Base-by-base conservation (phyloP, 2,888 invertebrate species). In the Acholoe squamosa region DNA sequence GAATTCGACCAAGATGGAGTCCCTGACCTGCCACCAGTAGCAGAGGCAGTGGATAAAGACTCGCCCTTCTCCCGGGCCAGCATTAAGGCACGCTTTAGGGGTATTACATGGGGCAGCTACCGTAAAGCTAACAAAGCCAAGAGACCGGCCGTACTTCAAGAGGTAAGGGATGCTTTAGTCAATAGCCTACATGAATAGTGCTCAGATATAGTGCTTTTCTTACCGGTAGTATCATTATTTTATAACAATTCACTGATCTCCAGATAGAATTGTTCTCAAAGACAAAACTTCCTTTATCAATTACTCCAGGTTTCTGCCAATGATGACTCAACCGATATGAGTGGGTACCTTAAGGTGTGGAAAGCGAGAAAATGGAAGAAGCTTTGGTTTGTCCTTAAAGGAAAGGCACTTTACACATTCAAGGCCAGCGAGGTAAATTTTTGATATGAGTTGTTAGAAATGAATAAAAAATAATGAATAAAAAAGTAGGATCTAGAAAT, bases 321-420 rank as follows among this genome's bases (percentile, higher is more conserved):
- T 94, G 96, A 96, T 93, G 95, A 96, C 51, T 96, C 96, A 0
- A 96, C 96, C 0, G 96, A 96, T 89, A 96, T 97, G 94, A 96
- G 96, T 94, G 97, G 97, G 7, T 97, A 97, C 94, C 94, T 97
- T 88, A 94, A 95, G 84, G 94, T 95, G 91, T 94, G 95, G 89
- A 95, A 94, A 91, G 92, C 92, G 34, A 89, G 90, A 16, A 95
- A 96, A 89, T 97, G 97, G 97, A 96, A 96, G 94, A 95, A 95
- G 80, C 94, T 95, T 34, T 97, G 97, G 97, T 97, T 96, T 94
- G 96, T 97, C 25, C 94, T 97, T 28, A 97, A 97, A 93, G 96
- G 96, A 90, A 96, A 96, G 86, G 95, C 95, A 3, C 93, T 95
- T 31, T 95, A 95, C 92, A 94, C 94, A 0, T 95, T 94, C 92